Percentiles rank a stretch among this genome's conserved stretches.
Conservation (phyloP, 2,888 invertebrate species). For the Drosophila borborema region DNA sequence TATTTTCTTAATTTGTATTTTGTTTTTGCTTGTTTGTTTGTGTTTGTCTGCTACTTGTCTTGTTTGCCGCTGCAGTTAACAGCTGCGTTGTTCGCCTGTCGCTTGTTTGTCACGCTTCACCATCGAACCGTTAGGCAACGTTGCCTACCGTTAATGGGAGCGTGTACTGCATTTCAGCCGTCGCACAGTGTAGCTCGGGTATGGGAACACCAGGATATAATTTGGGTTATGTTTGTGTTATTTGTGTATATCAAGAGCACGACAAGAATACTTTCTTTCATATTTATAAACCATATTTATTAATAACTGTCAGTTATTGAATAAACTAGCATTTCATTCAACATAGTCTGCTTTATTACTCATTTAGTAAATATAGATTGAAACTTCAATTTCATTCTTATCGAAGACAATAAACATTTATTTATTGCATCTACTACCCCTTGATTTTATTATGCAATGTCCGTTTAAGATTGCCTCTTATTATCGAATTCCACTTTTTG, state of each 20-base stretch:
- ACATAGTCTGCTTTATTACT: neutral
- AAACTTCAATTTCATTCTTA: neutral
- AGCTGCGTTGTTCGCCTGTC: conserved; percentile 44
- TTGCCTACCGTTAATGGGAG: conserved; percentile 70
- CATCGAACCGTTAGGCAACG: conserved; percentile 61
- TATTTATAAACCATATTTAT: neutral
- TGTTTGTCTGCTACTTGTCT: conserved; percentile 29
- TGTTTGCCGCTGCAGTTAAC: conserved; percentile 49
- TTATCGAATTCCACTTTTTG: neutral
- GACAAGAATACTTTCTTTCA: neutral
- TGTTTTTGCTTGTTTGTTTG: conserved; percentile 16
- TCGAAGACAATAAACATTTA: neutral
- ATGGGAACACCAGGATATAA: neutral
- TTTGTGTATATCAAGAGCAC: neutral
- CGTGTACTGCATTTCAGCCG: conserved; percentile 31
- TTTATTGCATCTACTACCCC: neutral
- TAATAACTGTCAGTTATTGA: neutral
- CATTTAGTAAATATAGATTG: neutral
- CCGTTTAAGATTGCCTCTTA: neutral
- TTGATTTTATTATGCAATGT: neutral
- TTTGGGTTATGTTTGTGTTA: neutral
- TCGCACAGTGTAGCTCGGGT: conserved; percentile 14
- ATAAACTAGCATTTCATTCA: neutral
- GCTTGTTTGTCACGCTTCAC: conserved; percentile 74
- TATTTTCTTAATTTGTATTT: conserved; percentile 23